Evolutionary conservation across 2,888 invertebrate genomes (phyloP).

Genomic region (Spodoptera littoralis): DNA sequence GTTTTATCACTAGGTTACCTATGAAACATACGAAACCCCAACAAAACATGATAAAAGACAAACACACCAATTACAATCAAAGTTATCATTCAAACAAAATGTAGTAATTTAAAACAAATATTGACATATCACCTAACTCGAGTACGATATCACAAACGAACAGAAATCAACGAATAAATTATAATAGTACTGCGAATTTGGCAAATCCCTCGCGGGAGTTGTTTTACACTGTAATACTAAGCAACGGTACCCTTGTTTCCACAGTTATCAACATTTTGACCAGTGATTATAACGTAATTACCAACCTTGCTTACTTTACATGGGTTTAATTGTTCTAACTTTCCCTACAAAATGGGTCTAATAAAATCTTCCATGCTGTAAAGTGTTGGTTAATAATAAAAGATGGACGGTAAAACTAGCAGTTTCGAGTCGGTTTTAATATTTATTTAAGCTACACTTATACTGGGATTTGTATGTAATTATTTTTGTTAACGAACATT

Average conservation of each 20-base stretch:
- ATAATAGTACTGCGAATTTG: conserved; percentile 48
- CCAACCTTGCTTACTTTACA: conserved; percentile 55
- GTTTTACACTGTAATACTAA: conserved; percentile 50
- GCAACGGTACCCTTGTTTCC: conserved; percentile 56
- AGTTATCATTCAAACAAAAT: neutral
- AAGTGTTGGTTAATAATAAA: conserved; percentile 29
- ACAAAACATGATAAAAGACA: too few relatives aligned
- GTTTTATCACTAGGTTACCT: too few relatives aligned
- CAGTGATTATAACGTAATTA: conserved; percentile 61
- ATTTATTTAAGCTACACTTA: neutral
- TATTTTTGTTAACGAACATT: neutral
- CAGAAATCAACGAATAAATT: conserved; percentile 50
- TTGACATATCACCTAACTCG: conserved; percentile 25
- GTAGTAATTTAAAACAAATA: conserved; percentile 8
- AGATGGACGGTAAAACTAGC: conserved; percentile 5
- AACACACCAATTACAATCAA: too few relatives aligned
- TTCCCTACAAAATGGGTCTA: conserved; percentile 54
- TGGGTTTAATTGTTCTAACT: conserved; percentile 60
- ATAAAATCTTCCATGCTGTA: conserved; percentile 50
- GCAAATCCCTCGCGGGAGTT: conserved; percentile 55
- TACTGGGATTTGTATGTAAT: neutral
- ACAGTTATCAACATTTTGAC: conserved; percentile 61
- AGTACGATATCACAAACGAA: conserved; percentile 34
- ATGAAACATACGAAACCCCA: too few relatives aligned
- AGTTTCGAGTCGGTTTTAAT: conserved; percentile 1